These are phyloP conservation scores for Neotoxoptera formosana DNA, from an alignment of 1,140 invertebrate genomes.

Conservation along the genomic window DNA sequence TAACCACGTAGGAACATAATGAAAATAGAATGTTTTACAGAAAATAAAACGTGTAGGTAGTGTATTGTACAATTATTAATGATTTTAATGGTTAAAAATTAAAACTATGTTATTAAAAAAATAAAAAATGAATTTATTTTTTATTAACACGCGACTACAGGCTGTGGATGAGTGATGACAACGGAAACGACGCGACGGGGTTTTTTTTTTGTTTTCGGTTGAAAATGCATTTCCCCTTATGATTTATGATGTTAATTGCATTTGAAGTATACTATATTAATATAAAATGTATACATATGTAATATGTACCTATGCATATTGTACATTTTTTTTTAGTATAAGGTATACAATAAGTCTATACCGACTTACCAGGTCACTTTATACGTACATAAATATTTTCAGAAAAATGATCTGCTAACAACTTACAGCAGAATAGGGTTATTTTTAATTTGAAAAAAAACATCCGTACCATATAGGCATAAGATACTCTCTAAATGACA, in stretches of 20 bases:
- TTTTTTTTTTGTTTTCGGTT: neutral
- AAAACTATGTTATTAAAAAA: neutral
- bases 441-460: neutral
- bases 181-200: neutral
- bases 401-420: neutral
- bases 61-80: neutral
- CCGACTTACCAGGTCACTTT: no score
- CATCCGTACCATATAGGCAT: neutral
- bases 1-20: neutral
- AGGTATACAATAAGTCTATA: no score
- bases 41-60: neutral
- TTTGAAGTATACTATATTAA: no score
- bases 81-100: neutral
- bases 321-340: no score
- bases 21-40: neutral
- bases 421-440: neutral
- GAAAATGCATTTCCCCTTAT: no score
- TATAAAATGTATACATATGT: no score
- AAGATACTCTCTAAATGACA: neutral
- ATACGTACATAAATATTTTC: neutral
- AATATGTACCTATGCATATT: no score
- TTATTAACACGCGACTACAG: neutral
- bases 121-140: no score
- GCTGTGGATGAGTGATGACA: neutral
- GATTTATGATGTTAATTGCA: no score